Evolutionary conservation across 1,140 invertebrate genomes (phyloP), one percentile per base, ranked within the genome.

Genomic region (Manduca sexta): DNA sequence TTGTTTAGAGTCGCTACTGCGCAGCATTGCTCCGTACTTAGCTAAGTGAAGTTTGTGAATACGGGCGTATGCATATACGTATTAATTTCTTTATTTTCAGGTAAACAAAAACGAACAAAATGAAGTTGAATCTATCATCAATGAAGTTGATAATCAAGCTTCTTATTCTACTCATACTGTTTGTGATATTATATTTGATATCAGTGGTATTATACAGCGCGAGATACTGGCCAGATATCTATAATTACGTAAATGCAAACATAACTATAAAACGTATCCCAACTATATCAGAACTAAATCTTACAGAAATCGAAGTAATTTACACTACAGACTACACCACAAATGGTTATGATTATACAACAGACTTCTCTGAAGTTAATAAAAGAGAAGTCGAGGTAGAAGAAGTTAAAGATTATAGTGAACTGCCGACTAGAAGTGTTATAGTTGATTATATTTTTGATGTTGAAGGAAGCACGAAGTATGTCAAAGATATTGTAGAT

Each of bases 261-360:
- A 75, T 84, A 26, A 84, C 78, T 2, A 82, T 84, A 11, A 80
- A 66, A 55, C 54, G 69, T 13, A 84, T 84, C 52, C 71, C 76
- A 2, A 82, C 67, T 4, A 57, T 80, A 57, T 72, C 74, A 4
- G 76, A 84, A 61, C 41, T 80, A 6, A 67, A 75, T 45, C 10
- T 65, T 0, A 70, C 65, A 12, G 42, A 65, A 10, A 40, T 70
- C 3, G 59, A 76, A 45, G 46, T 47, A 3, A 65, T 69, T 8
- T 57, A 53, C 34, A 67, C 49, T n/a, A 73, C 69, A 1, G 69
- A 64, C 11, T 65, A 69, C 40, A 45, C 49, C 5, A 73, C 67
- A 0, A 76, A 70, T 8, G 64, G 68, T 45, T 6, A 38, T 1
- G 43, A 45, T 17, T 54, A 53, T 45, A 10, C 59, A 69, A 38